These are phyloP conservation scores for Andricus quercusramuli DNA, from an alignment of 2,888 invertebrate genomes.

Conservation along the genomic window DNA sequence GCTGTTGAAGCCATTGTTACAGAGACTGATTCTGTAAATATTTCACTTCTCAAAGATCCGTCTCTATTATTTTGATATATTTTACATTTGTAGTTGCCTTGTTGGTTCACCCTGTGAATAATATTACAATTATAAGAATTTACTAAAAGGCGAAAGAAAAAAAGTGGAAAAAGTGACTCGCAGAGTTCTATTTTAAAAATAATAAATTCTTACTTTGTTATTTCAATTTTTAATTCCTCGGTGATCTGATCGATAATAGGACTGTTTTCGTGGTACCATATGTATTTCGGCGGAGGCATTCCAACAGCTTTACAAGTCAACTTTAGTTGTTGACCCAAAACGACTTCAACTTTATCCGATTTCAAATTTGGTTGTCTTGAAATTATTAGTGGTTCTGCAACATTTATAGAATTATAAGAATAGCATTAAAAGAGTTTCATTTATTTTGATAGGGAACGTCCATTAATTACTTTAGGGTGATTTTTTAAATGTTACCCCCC, in stretches of 20 bases:
- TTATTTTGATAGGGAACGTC: too few species aligned
- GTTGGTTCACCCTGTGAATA: conserved; percentile 57
- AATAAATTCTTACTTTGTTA: conserved; percentile 58
- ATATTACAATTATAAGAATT: neutral
- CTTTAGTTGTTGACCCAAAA: conserved; percentile 58
- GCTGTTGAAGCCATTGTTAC: conserved; percentile 61
- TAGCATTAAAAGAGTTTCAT: neutral
- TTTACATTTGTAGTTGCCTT: conserved; percentile 67
- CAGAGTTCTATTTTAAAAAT: conserved; percentile 30
- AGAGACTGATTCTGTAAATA: conserved; percentile 58
- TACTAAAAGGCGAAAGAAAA: neutral
- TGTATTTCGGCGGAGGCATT: conserved; percentile 70
- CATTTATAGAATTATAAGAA: neutral
- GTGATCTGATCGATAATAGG: conserved; percentile 57
- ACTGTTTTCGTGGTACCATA: conserved; percentile 67
- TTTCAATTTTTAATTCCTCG: conserved; percentile 61
- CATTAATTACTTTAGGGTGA: too few species aligned
- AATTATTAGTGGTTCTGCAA: conserved; percentile 65
- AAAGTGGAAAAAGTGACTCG: neutral
- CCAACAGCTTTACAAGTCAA: conserved; percentile 69
- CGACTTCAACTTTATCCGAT: conserved; percentile 50
- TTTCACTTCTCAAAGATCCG: conserved; percentile 52
- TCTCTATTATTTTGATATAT: conserved; percentile 62
- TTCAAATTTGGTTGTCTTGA: conserved; percentile 62
- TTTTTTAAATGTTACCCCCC: too few species aligned